These are phyloP conservation scores for Ceuthmochares aereus DNA, from an alignment of 2,113 vertebrate species.

Conservation along the genomic window DNA sequence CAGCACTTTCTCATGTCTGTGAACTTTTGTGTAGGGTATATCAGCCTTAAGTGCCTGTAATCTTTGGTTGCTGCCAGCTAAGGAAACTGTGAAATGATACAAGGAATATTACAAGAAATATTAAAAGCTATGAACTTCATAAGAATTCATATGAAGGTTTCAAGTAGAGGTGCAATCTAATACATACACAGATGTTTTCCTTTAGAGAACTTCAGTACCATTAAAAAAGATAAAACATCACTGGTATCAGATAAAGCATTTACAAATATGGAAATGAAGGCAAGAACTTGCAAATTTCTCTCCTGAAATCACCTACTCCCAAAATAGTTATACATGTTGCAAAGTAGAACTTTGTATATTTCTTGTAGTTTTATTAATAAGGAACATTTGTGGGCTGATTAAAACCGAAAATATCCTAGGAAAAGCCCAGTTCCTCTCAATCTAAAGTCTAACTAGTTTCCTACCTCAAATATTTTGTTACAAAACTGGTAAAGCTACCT, in stretches of 20 bases:
- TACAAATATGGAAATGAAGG: not conserved
- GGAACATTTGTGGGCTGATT: not conserved
- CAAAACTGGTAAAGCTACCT: not conserved
- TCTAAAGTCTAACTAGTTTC: not conserved
- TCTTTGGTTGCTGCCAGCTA: not conserved
- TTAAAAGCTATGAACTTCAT: not conserved
- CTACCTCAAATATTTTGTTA: not conserved
- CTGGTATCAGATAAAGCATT: not conserved
- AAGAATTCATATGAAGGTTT: not conserved
- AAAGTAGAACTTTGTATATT: not conserved
- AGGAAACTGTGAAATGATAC: not conserved
- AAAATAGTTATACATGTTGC: not conserved
- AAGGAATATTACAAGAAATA: not conserved
- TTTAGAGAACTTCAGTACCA: not conserved
- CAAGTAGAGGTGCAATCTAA: not conserved
- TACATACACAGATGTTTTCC: not conserved
- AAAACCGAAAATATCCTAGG: not conserved
- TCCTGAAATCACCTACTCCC: not conserved
- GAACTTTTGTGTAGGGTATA: not conserved
- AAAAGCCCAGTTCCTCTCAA: not conserved
- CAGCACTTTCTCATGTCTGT: not conserved
- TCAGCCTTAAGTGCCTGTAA: not conserved
- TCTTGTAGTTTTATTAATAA: not conserved
- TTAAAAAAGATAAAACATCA: not conserved
- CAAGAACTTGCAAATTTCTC: not conserved